phyloP scores from a whole-genome alignment of 2,888 invertebrate genomes.

The Thecophora atra region DNA sequence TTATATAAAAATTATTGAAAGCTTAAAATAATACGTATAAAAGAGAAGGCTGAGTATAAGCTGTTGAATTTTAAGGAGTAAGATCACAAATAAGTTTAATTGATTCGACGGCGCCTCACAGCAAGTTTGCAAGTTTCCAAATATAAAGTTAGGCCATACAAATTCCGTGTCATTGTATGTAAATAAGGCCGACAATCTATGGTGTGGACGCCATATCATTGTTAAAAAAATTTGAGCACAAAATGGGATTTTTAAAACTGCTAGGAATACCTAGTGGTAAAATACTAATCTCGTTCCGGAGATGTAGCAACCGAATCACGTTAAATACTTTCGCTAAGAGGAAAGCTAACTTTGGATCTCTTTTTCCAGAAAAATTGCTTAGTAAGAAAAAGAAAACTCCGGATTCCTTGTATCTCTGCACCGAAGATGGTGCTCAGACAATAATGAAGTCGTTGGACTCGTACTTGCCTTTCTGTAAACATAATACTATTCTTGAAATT shows the following conservation, averaged over 20 bases:
- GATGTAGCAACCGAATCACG: constrained; percentile 29
- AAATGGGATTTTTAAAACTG: constrained; percentile 35
- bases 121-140: no score
- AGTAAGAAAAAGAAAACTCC: constrained; percentile 57
- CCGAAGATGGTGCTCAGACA: constrained; percentile 50
- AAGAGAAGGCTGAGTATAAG: no score
- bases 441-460: constrained; percentile 54
- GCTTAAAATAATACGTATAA: no score
- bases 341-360: constrained; percentile 39
- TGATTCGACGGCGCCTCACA: no score
- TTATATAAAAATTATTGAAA: no score
- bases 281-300: constrained; percentile 2
- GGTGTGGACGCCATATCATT: no score
- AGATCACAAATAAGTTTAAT: no score
- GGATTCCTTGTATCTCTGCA: constrained; percentile 55
- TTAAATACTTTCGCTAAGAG: constrained; percentile 37
- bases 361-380: constrained; percentile 58
- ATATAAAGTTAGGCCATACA: no score
- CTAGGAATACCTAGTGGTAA: not conserved
- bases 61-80: no score
- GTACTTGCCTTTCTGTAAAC: constrained; percentile 46
- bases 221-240: no score
- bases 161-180: no score
- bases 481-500: constrained; percentile 69
- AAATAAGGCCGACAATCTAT: no score